Conservation (phyloP, 2,113 vertebrate species). For the Sinocyclocheilus rhinocerous region DNA sequence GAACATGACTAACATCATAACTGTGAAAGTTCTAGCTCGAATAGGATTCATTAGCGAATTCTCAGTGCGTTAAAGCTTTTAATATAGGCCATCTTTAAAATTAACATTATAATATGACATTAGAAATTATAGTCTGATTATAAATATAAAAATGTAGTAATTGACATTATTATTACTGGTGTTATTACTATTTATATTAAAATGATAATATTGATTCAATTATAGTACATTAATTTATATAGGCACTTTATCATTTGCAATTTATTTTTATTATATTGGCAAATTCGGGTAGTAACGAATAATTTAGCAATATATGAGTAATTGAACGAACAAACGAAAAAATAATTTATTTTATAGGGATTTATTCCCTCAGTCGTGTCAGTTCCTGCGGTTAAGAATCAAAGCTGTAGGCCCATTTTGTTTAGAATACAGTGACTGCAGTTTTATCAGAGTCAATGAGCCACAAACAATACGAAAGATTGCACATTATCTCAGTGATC, state of each 20-base stretch:
- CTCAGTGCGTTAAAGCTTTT: not conserved
- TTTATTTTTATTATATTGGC: not conserved
- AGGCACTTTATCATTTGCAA: not conserved
- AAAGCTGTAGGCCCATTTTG: not conserved
- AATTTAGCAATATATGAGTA: not conserved
- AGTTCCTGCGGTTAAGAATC: not conserved
- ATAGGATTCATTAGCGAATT: not conserved
- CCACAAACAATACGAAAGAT: not conserved
- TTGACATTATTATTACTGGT: not conserved
- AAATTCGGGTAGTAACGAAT: not conserved
- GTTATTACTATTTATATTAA: not conserved
- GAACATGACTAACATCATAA: constrained; percentile 22
- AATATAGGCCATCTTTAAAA: not conserved
- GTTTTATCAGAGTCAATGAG: not conserved
- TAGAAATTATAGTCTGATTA: not conserved
- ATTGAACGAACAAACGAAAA: not conserved
- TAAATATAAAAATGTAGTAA: not conserved
- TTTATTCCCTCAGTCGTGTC: not conserved
- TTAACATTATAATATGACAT: not conserved
- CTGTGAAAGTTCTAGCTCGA: not conserved
- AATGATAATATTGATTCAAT: not conserved
- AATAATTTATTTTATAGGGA: no score
- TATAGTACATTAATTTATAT: not conserved
- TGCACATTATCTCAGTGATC: not conserved
- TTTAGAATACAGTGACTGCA: not conserved